Conservation (phyloP, 2,113 vertebrate genomes). For the Hyperopisus bebe region DNA sequence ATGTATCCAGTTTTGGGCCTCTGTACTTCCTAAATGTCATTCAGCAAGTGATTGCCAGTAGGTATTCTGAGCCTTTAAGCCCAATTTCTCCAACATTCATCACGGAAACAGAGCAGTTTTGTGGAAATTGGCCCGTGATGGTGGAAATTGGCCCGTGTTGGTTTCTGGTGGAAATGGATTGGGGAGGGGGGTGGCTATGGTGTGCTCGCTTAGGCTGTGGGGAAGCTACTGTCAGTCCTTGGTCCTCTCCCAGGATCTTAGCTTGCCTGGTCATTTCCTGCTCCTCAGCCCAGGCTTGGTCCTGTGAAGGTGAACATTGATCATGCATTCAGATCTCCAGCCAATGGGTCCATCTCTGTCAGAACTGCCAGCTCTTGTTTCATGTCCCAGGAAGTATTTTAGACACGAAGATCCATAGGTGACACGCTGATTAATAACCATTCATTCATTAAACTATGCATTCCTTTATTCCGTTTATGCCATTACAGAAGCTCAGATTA, state of each 20-base stretch:
- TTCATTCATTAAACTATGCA: neutral
- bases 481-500: neutral
- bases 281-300: neutral
- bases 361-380: neutral
- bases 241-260: neutral
- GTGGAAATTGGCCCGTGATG: neutral
- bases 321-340: neutral
- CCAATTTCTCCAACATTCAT: neutral
- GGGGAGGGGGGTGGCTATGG: neutral
- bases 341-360: neutral
- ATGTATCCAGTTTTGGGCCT: neutral
- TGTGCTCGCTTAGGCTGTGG: neutral
- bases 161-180: neutral
- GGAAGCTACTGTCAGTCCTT: neutral
- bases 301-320: neutral
- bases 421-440: neutral
- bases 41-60: neutral
- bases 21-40: neutral
- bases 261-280: neutral
- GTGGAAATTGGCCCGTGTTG: no score
- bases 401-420: neutral
- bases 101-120: neutral
- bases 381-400: neutral
- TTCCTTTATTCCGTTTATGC: neutral
- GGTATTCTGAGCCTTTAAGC: neutral